Conservation (phyloP, 2,113 vertebrate genomes). For the Campylomormyrus numenius region DNA sequence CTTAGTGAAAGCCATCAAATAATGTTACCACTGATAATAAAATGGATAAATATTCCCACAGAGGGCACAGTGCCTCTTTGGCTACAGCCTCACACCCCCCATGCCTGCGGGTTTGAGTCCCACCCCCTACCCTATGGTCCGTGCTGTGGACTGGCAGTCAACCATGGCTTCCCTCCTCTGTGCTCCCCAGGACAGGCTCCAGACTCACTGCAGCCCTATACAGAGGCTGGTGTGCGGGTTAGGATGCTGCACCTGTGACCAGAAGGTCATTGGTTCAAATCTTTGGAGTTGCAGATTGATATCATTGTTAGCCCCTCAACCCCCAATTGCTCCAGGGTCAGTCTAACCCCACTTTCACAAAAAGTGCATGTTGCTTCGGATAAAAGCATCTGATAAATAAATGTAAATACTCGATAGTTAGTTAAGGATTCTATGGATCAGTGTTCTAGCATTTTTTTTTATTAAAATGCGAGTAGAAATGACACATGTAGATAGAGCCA, state of each 20-base stretch:
- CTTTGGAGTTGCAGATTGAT: neutral
- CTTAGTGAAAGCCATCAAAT: neutral
- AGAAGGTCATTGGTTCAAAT: neutral
- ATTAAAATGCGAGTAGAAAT: neutral
- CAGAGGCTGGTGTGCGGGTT: neutral
- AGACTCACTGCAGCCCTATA: neutral
- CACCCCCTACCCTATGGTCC: neutral
- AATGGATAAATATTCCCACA: neutral
- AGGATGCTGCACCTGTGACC: neutral
- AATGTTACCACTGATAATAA: neutral
- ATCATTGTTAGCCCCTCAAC: neutral
- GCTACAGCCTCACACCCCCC: neutral
- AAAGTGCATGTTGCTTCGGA: neutral
- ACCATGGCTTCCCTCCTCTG: neutral
- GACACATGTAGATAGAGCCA: neutral
- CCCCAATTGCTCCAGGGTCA: neutral
- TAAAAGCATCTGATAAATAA: neutral
- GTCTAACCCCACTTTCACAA: neutral
- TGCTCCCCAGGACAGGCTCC: neutral
- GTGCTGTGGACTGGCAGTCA: neutral
- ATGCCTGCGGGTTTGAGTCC: neutral
- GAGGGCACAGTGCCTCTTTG: neutral
- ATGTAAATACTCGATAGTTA: neutral
- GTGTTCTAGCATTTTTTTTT: neutral
- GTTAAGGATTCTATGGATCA: neutral